Evolutionary conservation across 2,797 vertebrate species (phyloP).

Genomic region (Podarcis siculus): DNA sequence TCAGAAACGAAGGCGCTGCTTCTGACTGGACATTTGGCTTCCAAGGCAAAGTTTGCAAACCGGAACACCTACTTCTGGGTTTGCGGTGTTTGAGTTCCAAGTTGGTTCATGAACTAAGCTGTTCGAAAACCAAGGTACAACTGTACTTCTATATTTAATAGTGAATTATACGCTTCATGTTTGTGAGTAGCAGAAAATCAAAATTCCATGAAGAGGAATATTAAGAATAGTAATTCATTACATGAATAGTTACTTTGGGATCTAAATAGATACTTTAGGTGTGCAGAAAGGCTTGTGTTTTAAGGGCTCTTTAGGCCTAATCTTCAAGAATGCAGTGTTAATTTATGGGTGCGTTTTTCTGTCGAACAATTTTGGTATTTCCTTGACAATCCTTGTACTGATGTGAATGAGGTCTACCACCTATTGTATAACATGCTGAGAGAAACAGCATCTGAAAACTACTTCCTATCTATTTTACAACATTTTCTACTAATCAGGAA

Average conservation of each 20-base stretch:
- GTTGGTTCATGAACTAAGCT: too few species aligned
- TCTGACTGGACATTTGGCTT: too few species aligned
- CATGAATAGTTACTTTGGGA: not conserved
- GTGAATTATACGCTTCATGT: not conserved
- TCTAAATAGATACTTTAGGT: not conserved
- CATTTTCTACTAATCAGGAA: conserved; percentile 96
- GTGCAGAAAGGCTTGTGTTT: not conserved
- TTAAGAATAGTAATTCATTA: not conserved
- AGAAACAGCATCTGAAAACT: conserved; percentile 91
- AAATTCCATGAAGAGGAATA: not conserved
- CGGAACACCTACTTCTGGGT: too few species aligned
- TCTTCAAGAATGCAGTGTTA: not conserved
- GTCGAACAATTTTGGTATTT: conserved; percentile 47
- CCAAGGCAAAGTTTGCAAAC: too few species aligned
- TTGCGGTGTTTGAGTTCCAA: too few species aligned
- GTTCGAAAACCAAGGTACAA: too few species aligned
- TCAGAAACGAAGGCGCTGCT: too few species aligned
- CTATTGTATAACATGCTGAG: conserved; percentile 96
- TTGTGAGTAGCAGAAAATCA: not conserved
- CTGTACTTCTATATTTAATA: not conserved
- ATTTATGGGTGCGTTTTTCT: not conserved
- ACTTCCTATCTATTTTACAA: conserved; percentile 95
- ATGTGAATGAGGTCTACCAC: conserved; percentile 95
- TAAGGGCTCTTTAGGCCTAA: not conserved
- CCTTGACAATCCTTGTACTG: conserved; percentile 85